Conservation (phyloP, 2,888 invertebrate genomes). For the Aphrophora alni region DNA sequence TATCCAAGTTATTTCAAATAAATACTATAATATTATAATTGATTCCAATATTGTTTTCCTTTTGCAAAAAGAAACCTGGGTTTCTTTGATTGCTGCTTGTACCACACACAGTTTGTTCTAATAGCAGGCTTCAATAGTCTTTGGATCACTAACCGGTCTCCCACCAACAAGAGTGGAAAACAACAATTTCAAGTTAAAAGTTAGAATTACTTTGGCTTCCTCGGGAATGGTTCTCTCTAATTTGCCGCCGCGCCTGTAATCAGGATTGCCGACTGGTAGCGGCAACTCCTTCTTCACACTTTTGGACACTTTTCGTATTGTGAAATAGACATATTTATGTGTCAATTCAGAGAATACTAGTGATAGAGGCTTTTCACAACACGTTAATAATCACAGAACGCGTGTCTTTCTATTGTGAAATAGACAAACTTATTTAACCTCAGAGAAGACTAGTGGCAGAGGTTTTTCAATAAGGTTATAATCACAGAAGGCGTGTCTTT, state of each 20-base stretch:
- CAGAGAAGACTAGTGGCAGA: too few relatives aligned
- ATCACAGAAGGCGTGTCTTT: too few relatives aligned
- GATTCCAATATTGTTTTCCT: too few relatives aligned
- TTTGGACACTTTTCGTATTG: neutral
- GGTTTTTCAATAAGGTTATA: too few relatives aligned
- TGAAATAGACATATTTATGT: neutral
- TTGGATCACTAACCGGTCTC: neutral
- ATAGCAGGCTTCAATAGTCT: neutral
- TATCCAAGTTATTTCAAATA: too few relatives aligned
- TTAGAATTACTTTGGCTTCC: constrained; percentile 37
- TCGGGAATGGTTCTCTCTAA: constrained; percentile 5
- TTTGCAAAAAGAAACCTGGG: too few relatives aligned
- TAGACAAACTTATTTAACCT: too few relatives aligned
- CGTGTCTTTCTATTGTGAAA: too few relatives aligned
- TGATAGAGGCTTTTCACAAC: too few relatives aligned
- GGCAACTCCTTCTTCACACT: neutral
- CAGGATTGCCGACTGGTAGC: constrained; percentile 29
- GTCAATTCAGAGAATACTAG: neutral
- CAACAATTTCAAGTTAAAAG: constrained; percentile 37
- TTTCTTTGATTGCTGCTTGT: neutral
- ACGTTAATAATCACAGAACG: too few relatives aligned
- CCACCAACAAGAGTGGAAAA: constrained; percentile 33
- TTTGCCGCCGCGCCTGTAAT: constrained; percentile 31
- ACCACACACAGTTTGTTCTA: neutral
- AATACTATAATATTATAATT: too few relatives aligned